phyloP scores from a whole-genome alignment of 1,140 invertebrate species.

The Episyrphus balteatus region DNA sequence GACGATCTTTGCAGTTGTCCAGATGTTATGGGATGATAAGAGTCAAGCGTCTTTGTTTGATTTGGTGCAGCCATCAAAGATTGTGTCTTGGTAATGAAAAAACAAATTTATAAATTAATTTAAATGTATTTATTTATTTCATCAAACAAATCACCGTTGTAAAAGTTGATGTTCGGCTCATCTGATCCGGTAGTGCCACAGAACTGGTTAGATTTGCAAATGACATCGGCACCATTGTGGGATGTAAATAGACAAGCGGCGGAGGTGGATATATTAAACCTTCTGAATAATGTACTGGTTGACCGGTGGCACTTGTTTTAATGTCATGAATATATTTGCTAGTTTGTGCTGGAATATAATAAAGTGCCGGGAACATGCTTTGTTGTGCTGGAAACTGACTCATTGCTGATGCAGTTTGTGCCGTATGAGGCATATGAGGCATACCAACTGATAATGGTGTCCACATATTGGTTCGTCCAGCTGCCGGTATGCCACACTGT shows the following conservation, averaged over 20 bases:
- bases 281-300: constrained; percentile 41
- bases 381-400: constrained; percentile 23
- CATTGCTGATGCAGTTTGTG: constrained; percentile 23
- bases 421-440: constrained; percentile 34
- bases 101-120: background rate
- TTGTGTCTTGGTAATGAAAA: constrained; percentile 10
- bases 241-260: constrained; percentile 30
- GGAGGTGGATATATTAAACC: constrained; percentile 42
- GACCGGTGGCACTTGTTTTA: constrained; percentile 20
- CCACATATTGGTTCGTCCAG: constrained; percentile 41
- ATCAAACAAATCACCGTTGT: constrained; percentile 2
- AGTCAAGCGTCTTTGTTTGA: constrained; percentile 15
- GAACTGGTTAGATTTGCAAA: constrained; percentile 21
- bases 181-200: constrained; percentile 15
- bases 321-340: constrained; percentile 14
- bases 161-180: constrained; percentile 3
- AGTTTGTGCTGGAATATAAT: constrained; percentile 41
- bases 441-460: constrained; percentile 45
- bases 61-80: constrained; percentile 15
- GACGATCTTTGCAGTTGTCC: constrained; percentile 36
- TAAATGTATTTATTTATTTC: background rate
- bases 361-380: constrained; percentile 37
- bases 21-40: constrained; percentile 29
- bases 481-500: too few relatives aligned
- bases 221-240: constrained; percentile 25